Conservation (phyloP, 2,113 vertebrate genomes). For the Coptodon bakossiorum region DNA sequence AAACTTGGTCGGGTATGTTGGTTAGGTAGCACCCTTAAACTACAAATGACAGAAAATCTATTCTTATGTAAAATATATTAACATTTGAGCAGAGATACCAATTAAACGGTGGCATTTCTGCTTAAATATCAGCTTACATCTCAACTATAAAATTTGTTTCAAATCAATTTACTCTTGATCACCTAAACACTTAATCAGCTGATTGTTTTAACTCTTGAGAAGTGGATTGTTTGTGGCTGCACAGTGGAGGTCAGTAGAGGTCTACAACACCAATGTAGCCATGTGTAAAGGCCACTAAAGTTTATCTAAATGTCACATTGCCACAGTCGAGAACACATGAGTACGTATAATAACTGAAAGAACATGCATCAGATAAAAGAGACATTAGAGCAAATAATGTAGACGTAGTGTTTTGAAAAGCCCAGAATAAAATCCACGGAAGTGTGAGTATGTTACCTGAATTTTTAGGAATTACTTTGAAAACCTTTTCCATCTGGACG, state of each 20-base stretch:
- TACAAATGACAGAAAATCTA: background rate
- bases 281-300: background rate
- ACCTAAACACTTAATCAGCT: background rate
- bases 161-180: background rate
- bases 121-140: background rate
- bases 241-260: background rate
- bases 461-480: background rate
- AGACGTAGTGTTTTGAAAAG: background rate
- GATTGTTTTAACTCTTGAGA: background rate
- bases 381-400: background rate
- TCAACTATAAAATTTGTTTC: background rate
- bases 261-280: background rate
- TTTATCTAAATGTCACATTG: slow-evolving; percentile 5
- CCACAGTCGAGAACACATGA: background rate
- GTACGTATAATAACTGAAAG: background rate
- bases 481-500: background rate
- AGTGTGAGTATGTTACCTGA: accelerated
- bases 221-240: background rate
- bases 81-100: background rate
- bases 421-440: background rate
- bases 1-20: accelerated
- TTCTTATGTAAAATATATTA: background rate
- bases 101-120: background rate
- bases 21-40: background rate
- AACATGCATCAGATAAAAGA: background rate